These are phyloP conservation scores for Agelas oroides DNA, from an alignment of 37 sponge, comb jelly and placozoan genomes.

Conservation along the genomic window DNA sequence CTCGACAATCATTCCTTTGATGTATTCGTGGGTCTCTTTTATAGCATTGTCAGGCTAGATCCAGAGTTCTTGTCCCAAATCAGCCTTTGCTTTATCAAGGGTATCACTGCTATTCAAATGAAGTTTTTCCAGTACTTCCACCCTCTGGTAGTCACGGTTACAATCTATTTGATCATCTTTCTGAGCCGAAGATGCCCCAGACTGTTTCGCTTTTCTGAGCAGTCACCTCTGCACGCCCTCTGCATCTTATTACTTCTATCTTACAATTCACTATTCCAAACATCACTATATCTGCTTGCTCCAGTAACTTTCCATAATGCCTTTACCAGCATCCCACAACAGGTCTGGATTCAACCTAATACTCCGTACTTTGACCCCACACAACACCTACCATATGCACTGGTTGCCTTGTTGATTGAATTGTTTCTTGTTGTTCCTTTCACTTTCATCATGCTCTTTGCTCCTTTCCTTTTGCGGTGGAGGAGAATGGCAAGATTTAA, in stretches of 20 bases:
- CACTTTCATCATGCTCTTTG: background rate
- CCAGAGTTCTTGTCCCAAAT: constrained; percentile 13
- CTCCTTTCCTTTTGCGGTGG: constrained; percentile 26
- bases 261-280: constrained; percentile 16
- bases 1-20: background rate
- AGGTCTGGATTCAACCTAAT: constrained; percentile 19
- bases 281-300: constrained; percentile 17
- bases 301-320: background rate
- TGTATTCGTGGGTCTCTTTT: background rate
- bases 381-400: constrained; percentile 23
- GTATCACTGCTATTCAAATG: background rate
- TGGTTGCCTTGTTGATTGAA: constrained; percentile 28
- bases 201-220: background rate
- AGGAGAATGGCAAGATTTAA: constrained; percentile 26
- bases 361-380: constrained; percentile 11
- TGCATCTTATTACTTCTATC: constrained; percentile 20
- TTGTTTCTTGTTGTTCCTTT: constrained; percentile 9
- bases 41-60: constrained; percentile 26
- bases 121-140: constrained; percentile 10
- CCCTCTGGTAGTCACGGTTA: constrained; percentile 9
- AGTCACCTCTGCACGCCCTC: constrained; percentile 9
- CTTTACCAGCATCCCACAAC: background rate
- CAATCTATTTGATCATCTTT: background rate
- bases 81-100: background rate
- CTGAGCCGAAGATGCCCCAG: background rate